phyloP scores from a whole-genome alignment of 2,888 invertebrate species.

The Coenonympha arcania region DNA sequence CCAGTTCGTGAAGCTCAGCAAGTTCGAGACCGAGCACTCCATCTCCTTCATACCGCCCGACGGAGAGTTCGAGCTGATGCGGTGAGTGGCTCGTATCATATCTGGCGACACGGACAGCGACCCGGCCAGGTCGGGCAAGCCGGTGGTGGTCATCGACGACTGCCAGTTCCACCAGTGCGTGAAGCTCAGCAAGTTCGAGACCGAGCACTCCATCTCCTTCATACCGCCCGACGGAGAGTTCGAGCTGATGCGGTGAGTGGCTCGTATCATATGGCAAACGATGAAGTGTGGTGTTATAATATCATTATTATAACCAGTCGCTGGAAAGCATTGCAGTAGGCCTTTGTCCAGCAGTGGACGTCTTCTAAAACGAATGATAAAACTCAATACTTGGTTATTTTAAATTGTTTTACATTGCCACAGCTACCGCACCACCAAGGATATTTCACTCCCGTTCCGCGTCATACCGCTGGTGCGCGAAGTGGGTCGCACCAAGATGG shows the following conservation, averaged over 20 bases:
- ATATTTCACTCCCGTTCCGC: constrained; percentile 99
- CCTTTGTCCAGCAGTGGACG: too few species aligned
- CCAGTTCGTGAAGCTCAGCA: constrained; percentile 99
- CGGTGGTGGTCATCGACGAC: constrained; percentile 99
- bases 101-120: constrained; percentile 76
- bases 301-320: too few species aligned
- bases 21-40: constrained; percentile 99
- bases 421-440: constrained; percentile 99
- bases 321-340: too few species aligned
- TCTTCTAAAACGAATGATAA: too few species aligned
- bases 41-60: constrained; percentile 99
- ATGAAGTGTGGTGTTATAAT: background rate
- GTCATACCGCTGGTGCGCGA: constrained; percentile 98
- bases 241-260: constrained; percentile 95
- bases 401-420: background rate
- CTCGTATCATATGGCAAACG: too few species aligned
- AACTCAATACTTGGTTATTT: too few species aligned
- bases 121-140: constrained; percentile 93
- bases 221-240: constrained; percentile 99
- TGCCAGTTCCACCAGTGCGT: constrained; percentile 99
- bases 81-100: too few species aligned
- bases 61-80: constrained; percentile 99
- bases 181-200: constrained; percentile 99
- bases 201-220: constrained; percentile 99
- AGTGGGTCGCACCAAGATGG: constrained; percentile 99